These are phyloP conservation scores for Drosophila basisetae DNA, from an alignment of 2,888 invertebrate species.

Conservation along the genomic window DNA sequence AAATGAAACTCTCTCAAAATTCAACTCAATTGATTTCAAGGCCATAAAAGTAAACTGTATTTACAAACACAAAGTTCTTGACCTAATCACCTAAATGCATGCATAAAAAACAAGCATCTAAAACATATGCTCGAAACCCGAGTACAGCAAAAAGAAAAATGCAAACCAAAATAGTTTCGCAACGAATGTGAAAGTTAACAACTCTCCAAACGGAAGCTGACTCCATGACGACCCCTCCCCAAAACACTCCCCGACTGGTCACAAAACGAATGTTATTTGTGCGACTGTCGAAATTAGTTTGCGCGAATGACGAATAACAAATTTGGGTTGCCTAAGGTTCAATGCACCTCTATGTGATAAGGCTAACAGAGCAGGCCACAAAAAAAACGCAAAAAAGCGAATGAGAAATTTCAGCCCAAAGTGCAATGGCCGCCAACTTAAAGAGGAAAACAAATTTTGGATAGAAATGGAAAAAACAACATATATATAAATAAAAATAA, in stretches of 20 bases:
- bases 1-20: neutral
- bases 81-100: constrained; percentile 50
- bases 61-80: constrained; percentile 37
- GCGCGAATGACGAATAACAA: constrained; percentile 45
- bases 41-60: neutral
- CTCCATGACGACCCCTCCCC: neutral
- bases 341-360: constrained; percentile 51
- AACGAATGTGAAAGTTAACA: constrained; percentile 50
- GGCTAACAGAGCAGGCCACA: constrained; percentile 41
- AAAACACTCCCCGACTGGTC: neutral
- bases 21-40: constrained; percentile 6
- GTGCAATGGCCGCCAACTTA: constrained; percentile 51
- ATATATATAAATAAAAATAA: constrained; percentile 12
- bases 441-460: constrained; percentile 48
- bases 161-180: constrained; percentile 25
- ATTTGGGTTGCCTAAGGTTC: constrained; percentile 42
- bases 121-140: constrained; percentile 4
- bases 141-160: constrained; percentile 26
- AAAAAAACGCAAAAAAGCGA: constrained; percentile 22
- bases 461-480: constrained; percentile 30
- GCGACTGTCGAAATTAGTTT: constrained; percentile 36
- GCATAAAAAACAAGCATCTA: neutral
- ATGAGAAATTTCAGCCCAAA: constrained; percentile 39
- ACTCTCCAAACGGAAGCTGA: constrained; percentile 48
- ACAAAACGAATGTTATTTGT: constrained; percentile 21